Percentiles rank a stretch among this genome's conserved stretches.
These are phyloP conservation scores for Drosophila prosaltans DNA, from an alignment of 1,140 invertebrate species.

Conservation along the genomic window DNA sequence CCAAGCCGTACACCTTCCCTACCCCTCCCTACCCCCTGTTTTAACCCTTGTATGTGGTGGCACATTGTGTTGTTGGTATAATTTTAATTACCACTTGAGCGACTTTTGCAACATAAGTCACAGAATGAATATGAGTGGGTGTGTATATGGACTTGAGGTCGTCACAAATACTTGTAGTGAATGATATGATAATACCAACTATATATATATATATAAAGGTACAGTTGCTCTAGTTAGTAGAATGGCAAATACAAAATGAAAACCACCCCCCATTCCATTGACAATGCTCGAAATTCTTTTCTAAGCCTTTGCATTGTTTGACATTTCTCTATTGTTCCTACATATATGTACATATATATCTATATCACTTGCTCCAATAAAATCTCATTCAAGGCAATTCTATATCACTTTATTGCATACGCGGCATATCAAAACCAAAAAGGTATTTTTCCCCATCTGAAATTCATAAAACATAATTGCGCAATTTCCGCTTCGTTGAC, in stretches of 20 bases:
- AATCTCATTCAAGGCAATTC: conserved; percentile 22
- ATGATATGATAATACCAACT: conserved; percentile 11
- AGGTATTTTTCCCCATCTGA: conserved; percentile 17
- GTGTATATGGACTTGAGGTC: conserved; percentile 27
- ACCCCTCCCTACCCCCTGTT: background rate
- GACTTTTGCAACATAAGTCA: conserved; percentile 36
- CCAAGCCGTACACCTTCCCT: background rate
- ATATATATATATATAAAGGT: conserved; percentile 15
- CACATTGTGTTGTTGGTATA: conserved; percentile 56
- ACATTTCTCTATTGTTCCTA: conserved; percentile 15
- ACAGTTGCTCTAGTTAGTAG: conserved; percentile 1
- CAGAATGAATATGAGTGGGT: conserved; percentile 11
- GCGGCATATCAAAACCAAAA: conserved; percentile 43
- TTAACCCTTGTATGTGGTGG: conserved; percentile 2
- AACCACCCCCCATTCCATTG: conserved; percentile 39
- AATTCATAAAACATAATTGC: conserved; percentile 55
- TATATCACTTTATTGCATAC: conserved; percentile 39
- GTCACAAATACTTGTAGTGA: conserved; percentile 28
- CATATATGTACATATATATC: background rate
- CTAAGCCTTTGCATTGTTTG: conserved; percentile 45
- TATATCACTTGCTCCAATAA: conserved; percentile 4
- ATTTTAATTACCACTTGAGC: conserved; percentile 77
- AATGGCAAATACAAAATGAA: conserved; percentile 22
- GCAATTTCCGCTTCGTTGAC: conserved; percentile 65
- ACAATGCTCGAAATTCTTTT: conserved; percentile 55